Percentiles rank a stretch among this genome's conserved stretches.
Conservation (phyloP, 1,140 invertebrate genomes). For the Musca domestica region DNA sequence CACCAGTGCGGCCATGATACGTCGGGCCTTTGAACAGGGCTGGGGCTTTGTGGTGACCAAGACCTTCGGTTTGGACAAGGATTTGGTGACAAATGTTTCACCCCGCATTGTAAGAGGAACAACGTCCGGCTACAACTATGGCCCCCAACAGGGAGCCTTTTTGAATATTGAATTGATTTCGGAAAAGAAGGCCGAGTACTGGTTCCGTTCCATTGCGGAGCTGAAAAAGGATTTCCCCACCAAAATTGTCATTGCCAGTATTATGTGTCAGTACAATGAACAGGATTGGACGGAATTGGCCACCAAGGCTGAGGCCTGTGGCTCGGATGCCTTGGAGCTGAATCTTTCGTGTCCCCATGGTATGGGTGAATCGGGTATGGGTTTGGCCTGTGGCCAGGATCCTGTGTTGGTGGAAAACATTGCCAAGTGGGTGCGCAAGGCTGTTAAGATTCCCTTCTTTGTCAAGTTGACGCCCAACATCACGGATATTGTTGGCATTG, state of each 20-base stretch:
- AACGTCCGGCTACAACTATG: constrained; percentile 87
- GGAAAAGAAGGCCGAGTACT: constrained; percentile 92
- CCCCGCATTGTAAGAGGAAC: constrained; percentile 92
- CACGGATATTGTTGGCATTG: constrained; percentile 87
- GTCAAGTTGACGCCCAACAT: constrained; percentile 98
- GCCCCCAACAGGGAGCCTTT: constrained; percentile 91
- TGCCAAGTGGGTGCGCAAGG: constrained; percentile 81
- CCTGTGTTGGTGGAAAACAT: constrained; percentile 85
- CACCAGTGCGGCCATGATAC: constrained; percentile 92
- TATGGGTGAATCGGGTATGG: constrained; percentile 98
- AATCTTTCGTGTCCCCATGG: constrained; percentile 98
- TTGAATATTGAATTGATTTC: constrained; percentile 98
- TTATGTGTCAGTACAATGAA: constrained; percentile 91
- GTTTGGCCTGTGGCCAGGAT: constrained; percentile 94
- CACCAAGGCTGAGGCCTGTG: constrained; percentile 74
- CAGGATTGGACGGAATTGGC: constrained; percentile 87
- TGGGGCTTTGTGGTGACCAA: constrained; percentile 97
- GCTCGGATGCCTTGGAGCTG: constrained; percentile 91
- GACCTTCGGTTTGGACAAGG: constrained; percentile 94
- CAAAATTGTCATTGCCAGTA: constrained; percentile 92
- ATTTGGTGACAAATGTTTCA: constrained; percentile 94
- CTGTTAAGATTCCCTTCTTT: constrained; percentile 95
- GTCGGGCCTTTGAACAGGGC: constrained; percentile 89
- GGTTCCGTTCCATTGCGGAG: constrained; percentile 85
- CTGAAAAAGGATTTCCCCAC: constrained; percentile 89